These are phyloP conservation scores for Emydoidea blandingii DNA, from an alignment of 2,797 vertebrate species.

Conservation along the genomic window DNA sequence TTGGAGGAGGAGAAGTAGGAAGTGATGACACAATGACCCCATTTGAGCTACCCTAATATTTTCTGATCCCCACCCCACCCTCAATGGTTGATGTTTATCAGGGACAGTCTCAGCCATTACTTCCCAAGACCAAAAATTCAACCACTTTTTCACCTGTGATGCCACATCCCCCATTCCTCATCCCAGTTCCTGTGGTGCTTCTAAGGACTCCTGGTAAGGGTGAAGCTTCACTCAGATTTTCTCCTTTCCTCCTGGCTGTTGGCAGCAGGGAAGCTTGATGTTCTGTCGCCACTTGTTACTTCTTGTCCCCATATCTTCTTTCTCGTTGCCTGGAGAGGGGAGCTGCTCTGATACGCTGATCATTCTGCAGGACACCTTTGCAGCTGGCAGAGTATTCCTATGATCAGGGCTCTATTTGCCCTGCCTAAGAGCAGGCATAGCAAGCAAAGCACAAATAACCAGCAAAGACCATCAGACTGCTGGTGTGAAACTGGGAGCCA, in stretches of 20 bases:
- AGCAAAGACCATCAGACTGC: background rate
- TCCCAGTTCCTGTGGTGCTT: background rate
- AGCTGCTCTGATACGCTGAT: background rate
- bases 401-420: background rate
- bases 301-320: background rate
- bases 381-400: background rate
- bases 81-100: background rate
- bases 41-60: background rate
- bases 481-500: background rate
- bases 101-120: background rate
- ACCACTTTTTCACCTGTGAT: conserved; percentile 23
- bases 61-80: background rate
- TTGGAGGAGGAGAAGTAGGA: background rate
- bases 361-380: background rate
- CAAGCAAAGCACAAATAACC: background rate
- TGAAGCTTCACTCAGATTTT: background rate
- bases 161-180: background rate
- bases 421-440: background rate
- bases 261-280: background rate
- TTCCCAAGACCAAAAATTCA: background rate
- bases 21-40: background rate
- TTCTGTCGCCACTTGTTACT: background rate
- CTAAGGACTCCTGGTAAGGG: background rate
- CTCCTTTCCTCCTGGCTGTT: conserved; percentile 36
- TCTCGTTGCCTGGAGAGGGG: background rate